Conservation (phyloP, 1,140 invertebrate genomes). For the Drosophila biarmipes region DNA sequence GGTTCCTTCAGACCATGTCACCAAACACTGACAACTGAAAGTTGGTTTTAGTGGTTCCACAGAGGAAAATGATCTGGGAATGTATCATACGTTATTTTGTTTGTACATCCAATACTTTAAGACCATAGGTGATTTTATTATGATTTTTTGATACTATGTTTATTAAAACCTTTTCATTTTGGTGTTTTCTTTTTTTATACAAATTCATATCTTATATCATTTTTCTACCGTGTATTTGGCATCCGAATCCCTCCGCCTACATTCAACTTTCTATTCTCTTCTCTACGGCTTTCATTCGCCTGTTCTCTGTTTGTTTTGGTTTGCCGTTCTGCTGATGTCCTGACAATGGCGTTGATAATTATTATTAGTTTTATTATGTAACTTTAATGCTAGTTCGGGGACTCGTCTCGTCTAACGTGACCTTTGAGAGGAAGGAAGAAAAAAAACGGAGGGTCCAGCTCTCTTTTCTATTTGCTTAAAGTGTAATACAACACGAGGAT, state of each 20-base stretch:
- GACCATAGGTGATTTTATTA: background rate
- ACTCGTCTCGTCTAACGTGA: constrained; percentile 38
- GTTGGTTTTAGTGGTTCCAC: constrained; percentile 15
- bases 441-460: background rate
- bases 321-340: constrained; percentile 45
- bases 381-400: constrained; percentile 66
- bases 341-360: constrained; percentile 80
- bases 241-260: constrained; percentile 7
- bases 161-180: too few relatives aligned
- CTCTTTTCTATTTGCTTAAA: constrained; percentile 46
- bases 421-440: constrained; percentile 28
- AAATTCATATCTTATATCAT: background rate
- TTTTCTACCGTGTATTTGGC: constrained; percentile 1
- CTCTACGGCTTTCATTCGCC: constrained; percentile 32
- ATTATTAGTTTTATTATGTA: constrained; percentile 81
- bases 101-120: too few relatives aligned
- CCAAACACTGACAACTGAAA: constrained; percentile 25
- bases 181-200: background rate
- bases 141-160: background rate
- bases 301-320: constrained; percentile 36
- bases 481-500: constrained; percentile 39
- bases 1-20: constrained; percentile 16
- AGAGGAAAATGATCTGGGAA: background rate
- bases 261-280: constrained; percentile 6
- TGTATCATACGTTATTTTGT: background rate